Base-by-base conservation (phyloP, 2,113 vertebrate genomes). In the Pardalotus punctatus region DNA sequence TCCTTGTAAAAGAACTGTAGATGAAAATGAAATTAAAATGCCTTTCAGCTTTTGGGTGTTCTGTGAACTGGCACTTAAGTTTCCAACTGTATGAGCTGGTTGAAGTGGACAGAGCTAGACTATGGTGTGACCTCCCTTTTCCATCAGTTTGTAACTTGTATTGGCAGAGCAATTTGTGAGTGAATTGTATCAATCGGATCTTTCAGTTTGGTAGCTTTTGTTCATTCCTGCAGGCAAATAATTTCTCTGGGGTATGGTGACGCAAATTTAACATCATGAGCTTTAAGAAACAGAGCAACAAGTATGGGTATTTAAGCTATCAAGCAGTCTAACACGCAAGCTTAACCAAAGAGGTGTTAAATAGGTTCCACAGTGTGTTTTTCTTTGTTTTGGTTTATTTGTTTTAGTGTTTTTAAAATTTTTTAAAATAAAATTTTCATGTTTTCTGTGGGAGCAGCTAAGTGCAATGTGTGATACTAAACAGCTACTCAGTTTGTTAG, bases 141-240 rank as follows among this genome's bases (percentile, higher is more conserved):
- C 6, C 23, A 33, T 82, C 79, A 43, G 28, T 94, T 93, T 85
- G 65, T 95, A 80, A 90, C 57, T 72, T 86, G n/a, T 91, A 91
- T 77, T 93, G 91, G 73, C 67, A 92, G 76, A 95, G 45, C 64
- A 79, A 38, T 95, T 85, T 91, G 61, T 78, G 90, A 82, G 48
- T 58, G 89, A 45, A 72, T 85, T 2, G 5, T 88, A 48, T 94
- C 90, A 91, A 50, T 33, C 1, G 4, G 42, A 88, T 92, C 48
- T 91, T 90, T 77, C 62, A 53, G 36, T 91, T 93, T 13, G 4
- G 48, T 64, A 89, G 72, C 70, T 91, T 48, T 76, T 36, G 12
- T 81, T 95, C 12, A 36, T 91, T 95, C 82, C 77, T 91, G 64
- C 53, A 88, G 60, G 73, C 47, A 86, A 66, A 67, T 78, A 74